Base-by-base conservation (phyloP, 2,888 invertebrate species). In the Oxyscelio sp. region DNA sequence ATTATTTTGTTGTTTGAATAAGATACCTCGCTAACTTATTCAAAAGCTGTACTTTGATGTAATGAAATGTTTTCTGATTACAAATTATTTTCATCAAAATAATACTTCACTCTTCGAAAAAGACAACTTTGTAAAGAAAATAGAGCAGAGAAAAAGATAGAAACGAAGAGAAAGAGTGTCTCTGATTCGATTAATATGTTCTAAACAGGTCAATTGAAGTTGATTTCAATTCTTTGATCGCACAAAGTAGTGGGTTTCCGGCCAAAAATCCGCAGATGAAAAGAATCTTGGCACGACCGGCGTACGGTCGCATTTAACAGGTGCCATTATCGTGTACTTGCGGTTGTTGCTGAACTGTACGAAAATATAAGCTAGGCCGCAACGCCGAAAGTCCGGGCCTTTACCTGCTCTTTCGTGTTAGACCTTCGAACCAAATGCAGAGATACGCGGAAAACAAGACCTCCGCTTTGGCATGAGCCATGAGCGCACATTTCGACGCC, bases 251-350 rank as follows among this genome's bases (percentile, higher is more conserved):
- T 50, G 24, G 52, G 52, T 80, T 80, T 65, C 58, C 52, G 73
- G 65, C 71, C 71, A 71, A 82, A 82, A 82, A 24, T 75, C 63
- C 40, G 50, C 31, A 15, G 31, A 45, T 13, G 22, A 34, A 70
- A 74, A 78, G 63, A 27, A 61, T 71, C 66, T 73, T 58, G 73
- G 83, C 71, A 66, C 43, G 82, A 24, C 19, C 54, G 71, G 68
- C 66, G 56, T 63, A 70, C 74, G 66, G 21, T 52, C 66, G 70
- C 74, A 83, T 79, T 79, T 83, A 83, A 83, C 83, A 83, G 83
- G 83, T 83, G 83, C 83, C 70, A 83, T 83, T 83, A 79, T 78
- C 58, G 74, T 83, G 68, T 59, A 74, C 66, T 81, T 81, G 80
- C 80, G 80, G 80, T 81, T 74, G 73, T 48, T 66, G 70, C 63